phyloP scores from a whole-genome alignment of 2,888 invertebrate species.

The Anodontia alba region DNA sequence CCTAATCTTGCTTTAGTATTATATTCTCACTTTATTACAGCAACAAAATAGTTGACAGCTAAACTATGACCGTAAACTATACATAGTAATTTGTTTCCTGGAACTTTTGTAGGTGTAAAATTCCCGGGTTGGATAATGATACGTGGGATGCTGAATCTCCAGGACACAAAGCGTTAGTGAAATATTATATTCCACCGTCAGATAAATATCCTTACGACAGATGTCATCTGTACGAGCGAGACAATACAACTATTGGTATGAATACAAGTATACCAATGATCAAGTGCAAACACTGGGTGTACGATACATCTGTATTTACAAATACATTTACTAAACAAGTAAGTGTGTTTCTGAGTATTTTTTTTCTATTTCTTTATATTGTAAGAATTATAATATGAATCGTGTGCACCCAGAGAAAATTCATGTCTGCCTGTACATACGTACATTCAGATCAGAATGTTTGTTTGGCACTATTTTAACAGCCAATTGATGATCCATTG shows the following conservation, averaged over 20 bases:
- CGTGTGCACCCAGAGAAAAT: no score
- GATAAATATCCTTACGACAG: background rate
- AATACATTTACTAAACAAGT: background rate
- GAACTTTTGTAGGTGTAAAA: constrained; percentile 3
- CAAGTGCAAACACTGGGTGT: background rate
- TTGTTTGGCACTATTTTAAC: no score
- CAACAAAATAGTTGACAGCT: no score
- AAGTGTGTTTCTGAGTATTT: background rate
- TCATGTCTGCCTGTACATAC: no score
- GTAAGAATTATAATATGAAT: no score
- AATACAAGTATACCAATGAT: background rate
- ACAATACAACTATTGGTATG: background rate
- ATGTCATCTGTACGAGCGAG: background rate
- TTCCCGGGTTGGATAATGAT: constrained; percentile 1
- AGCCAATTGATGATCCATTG: no score
- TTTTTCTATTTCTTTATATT: no score
- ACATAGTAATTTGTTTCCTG: no score
- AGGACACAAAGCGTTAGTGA: background rate
- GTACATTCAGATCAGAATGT: background rate
- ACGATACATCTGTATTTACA: background rate
- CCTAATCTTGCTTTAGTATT: no score
- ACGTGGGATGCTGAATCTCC: background rate
- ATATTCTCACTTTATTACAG: no score
- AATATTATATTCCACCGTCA: background rate
- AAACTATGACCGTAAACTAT: no score